phyloP scores from a whole-genome alignment of 1,140 invertebrate genomes.

The Heterodera carotae region DNA sequence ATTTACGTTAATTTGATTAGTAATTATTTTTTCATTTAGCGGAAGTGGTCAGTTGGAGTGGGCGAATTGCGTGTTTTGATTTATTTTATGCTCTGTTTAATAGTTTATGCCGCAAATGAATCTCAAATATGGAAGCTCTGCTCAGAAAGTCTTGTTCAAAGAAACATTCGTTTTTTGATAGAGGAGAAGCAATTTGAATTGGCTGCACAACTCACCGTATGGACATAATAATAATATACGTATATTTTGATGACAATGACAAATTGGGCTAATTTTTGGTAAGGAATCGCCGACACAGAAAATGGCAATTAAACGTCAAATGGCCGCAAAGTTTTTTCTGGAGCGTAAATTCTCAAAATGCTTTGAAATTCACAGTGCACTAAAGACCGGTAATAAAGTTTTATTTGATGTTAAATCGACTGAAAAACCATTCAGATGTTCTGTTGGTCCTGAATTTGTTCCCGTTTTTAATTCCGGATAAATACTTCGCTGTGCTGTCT shows the following conservation, averaged over 20 bases:
- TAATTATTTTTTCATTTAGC: slow-evolving; percentile 30
- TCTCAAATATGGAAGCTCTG: slow-evolving; percentile 35
- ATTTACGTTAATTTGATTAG: slow-evolving; percentile 29
- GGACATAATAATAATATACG: not conserved
- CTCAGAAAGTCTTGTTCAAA: slow-evolving; percentile 35
- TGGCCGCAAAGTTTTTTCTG: slow-evolving; percentile 37
- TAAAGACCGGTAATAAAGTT: slow-evolving; percentile 41
- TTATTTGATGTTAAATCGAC: not conserved
- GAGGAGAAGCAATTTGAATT: slow-evolving; percentile 50
- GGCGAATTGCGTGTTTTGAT: too few species aligned
- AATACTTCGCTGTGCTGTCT: slow-evolving; percentile 37
- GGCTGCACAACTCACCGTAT: slow-evolving; percentile 42
- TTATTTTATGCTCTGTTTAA: slow-evolving; percentile 3
- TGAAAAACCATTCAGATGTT: slow-evolving; percentile 37
- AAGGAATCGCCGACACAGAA: slow-evolving; percentile 33
- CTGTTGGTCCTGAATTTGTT: slow-evolving; percentile 47
- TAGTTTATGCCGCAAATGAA: slow-evolving; percentile 41
- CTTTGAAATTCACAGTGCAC: slow-evolving; percentile 45
- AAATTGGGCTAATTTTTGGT: too few species aligned
- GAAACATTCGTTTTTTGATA: slow-evolving; percentile 38
- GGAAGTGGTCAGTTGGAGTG: slow-evolving; percentile 29
- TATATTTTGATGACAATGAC: too few species aligned
- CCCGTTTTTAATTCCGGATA: slow-evolving; percentile 45
- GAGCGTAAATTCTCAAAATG: slow-evolving; percentile 46
- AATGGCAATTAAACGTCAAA: slow-evolving; percentile 43